A percentile compares a stretch with the other conserved stretches of the same genome.
Conservation (phyloP, 2,797 vertebrate species). For the Tiaroga cobitis region DNA sequence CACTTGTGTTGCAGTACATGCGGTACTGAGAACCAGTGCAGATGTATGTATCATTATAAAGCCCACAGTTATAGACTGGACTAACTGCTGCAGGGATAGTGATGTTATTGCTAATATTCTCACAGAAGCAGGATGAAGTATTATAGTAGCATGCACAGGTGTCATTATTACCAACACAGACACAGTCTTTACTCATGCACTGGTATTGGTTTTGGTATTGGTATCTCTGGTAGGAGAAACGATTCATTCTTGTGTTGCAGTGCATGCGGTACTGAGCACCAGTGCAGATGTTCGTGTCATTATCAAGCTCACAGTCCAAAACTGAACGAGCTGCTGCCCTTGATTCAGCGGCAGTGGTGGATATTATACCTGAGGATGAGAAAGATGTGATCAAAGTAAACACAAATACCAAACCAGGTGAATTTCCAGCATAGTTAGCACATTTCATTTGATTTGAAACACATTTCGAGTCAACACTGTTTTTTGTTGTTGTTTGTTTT, state of each 20-base stretch:
- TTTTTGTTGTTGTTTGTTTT: not conserved
- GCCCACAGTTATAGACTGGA: not conserved
- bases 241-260: not conserved
- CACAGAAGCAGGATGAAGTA: not conserved
- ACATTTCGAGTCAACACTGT: not conserved
- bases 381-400: not conserved
- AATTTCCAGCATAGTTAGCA: not conserved
- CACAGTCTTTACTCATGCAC: not conserved
- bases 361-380: not conserved
- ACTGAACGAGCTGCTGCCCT: too few relatives aligned
- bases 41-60: not conserved
- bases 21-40: not conserved
- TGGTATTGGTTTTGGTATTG: not conserved
- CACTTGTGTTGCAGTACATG: conserved; percentile 1
- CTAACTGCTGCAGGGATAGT: not conserved
- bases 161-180: not conserved
- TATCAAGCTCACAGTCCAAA: not conserved
- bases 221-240: not conserved
- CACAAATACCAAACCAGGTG: too few relatives aligned
- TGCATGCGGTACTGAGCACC: not conserved
- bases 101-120: not conserved
- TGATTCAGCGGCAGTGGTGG: not conserved
- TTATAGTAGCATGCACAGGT: not conserved
- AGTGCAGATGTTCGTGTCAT: not conserved
- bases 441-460: not conserved